Percentiles rank a stretch among this genome's conserved stretches.
phyloP scores from a whole-genome alignment of 2,888 invertebrate genomes.

The Tanytarsus gracilentus region DNA sequence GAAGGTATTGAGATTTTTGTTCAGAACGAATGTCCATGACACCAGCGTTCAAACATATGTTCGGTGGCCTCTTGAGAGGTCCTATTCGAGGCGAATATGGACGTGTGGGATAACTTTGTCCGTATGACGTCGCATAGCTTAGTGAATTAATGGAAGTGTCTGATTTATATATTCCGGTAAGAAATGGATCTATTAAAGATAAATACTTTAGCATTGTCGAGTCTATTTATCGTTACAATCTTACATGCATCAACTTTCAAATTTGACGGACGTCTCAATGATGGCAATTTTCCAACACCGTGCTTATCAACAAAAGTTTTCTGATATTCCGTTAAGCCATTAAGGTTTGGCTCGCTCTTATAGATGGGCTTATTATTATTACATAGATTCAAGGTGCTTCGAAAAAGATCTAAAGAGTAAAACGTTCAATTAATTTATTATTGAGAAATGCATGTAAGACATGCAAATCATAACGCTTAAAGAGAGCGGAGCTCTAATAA shows the following conservation, averaged over 20 bases:
- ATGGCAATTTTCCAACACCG: not conserved
- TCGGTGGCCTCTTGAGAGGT: constrained; percentile 13
- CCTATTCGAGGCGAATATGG: constrained; percentile 23
- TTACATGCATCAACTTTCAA: constrained; percentile 25
- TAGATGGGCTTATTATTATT: constrained; percentile 36
- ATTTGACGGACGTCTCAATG: constrained; percentile 11
- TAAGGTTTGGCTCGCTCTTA: constrained; percentile 37
- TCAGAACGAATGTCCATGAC: constrained; percentile 39
- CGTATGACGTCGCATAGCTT: constrained; percentile 15
- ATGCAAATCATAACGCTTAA: not conserved
- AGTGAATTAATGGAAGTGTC: constrained; percentile 10
- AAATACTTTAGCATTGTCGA: not conserved
- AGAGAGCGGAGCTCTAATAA: not conserved
- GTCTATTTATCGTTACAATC: not conserved
- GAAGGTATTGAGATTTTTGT: constrained; percentile 40
- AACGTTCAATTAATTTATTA: not conserved
- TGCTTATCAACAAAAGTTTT: constrained; percentile 5
- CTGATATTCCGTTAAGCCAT: constrained; percentile 31
- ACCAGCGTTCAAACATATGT: constrained; percentile 16
- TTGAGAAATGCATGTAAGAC: not conserved
- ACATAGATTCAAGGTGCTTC: constrained; percentile 32
- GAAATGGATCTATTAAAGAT: constrained; percentile 18
- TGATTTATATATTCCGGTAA: constrained; percentile 23
- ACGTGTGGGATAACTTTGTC: not conserved
- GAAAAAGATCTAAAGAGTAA: constrained; percentile 8